Conservation (phyloP, 2,113 vertebrate species). For the Halichoeres trimaculatus region DNA sequence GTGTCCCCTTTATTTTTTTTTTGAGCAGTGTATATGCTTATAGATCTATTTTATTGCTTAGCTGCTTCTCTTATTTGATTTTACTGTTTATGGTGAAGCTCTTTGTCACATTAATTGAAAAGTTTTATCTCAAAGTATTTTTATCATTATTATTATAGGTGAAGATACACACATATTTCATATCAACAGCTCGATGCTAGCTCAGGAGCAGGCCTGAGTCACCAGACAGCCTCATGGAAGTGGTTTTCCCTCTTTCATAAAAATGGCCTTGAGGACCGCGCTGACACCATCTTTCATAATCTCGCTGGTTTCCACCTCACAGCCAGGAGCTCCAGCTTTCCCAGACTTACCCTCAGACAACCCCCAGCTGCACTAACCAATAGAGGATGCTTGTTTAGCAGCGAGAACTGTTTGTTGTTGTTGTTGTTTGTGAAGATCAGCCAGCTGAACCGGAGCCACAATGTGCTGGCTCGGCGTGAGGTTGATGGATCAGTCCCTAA, state of each 20-base stretch:
- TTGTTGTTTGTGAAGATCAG: conserved; percentile 59
- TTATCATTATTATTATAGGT: too few relatives aligned
- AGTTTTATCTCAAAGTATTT: too few relatives aligned
- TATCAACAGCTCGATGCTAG: background rate
- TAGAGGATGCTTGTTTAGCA: conserved; percentile 43
- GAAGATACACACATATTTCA: background rate
- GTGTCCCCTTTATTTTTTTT: too few relatives aligned
- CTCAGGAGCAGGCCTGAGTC: conserved; percentile 6
- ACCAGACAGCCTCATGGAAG: conserved; percentile 9
- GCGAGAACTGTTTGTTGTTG: conserved; percentile 8
- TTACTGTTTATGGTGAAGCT: too few relatives aligned
- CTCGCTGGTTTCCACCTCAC: conserved; percentile 30
- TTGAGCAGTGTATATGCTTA: too few relatives aligned
- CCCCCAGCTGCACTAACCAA: conserved; percentile 60
- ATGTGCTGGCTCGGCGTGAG: conserved; percentile 41
- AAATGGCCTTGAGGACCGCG: conserved; percentile 19
- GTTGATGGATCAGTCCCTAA: conserved; percentile 72
- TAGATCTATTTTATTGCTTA: too few relatives aligned
- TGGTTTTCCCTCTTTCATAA: conserved; percentile 14
- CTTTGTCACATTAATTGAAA: too few relatives aligned
- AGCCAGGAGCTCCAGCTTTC: conserved; percentile 54
- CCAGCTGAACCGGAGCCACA: conserved; percentile 61
- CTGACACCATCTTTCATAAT: conserved; percentile 33
- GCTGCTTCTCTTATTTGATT: too few relatives aligned
- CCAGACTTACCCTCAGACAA: conserved; percentile 33